Conservation (phyloP, 2,797 vertebrate genomes). For the Enteromius afrohamiltoni region DNA sequence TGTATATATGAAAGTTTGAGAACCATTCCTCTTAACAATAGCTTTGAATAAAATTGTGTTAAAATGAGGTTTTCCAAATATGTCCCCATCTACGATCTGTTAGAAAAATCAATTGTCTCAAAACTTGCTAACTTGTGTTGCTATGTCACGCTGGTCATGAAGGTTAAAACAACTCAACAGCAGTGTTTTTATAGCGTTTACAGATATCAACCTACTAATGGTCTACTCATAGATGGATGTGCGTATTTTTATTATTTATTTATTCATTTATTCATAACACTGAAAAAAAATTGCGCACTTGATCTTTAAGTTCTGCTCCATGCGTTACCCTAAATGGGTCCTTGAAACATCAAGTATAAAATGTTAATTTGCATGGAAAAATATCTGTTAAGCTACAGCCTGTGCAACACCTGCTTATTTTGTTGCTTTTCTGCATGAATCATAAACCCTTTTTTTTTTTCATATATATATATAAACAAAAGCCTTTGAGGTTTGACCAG, state of each 20-base stretch:
- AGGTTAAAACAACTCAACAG: slow-evolving; percentile 1
- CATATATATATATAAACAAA: slow-evolving; percentile 36
- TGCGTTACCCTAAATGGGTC: slow-evolving; percentile 13
- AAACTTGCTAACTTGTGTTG: neutral
- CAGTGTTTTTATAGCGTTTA: slow-evolving; percentile 14
- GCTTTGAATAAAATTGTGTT: neutral
- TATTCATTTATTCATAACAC: slow-evolving; percentile 35
- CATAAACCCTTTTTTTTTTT: slow-evolving; percentile 58
- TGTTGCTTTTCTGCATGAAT: slow-evolving; percentile 57
- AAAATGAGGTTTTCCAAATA: neutral
- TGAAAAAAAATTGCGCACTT: slow-evolving; percentile 6
- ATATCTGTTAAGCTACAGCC: slow-evolving; percentile 23
- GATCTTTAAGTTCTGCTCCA: slow-evolving; percentile 24
- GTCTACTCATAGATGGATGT: slow-evolving; percentile 6
- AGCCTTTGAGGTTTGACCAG: slow-evolving; percentile 70
- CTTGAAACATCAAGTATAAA: slow-evolving; percentile 17
- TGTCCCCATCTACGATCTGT: neutral
- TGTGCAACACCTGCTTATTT: slow-evolving; percentile 50
- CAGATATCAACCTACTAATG: slow-evolving; percentile 15
- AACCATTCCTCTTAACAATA: neutral
- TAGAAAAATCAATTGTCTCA: neutral
- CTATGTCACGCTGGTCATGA: neutral
- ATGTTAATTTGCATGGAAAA: slow-evolving; percentile 28
- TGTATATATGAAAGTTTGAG: neutral
- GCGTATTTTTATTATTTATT: slow-evolving; percentile 3